Evolutionary conservation across 2,113 vertebrate species (phyloP).

Genomic region (Saguinus imperator): DNA sequence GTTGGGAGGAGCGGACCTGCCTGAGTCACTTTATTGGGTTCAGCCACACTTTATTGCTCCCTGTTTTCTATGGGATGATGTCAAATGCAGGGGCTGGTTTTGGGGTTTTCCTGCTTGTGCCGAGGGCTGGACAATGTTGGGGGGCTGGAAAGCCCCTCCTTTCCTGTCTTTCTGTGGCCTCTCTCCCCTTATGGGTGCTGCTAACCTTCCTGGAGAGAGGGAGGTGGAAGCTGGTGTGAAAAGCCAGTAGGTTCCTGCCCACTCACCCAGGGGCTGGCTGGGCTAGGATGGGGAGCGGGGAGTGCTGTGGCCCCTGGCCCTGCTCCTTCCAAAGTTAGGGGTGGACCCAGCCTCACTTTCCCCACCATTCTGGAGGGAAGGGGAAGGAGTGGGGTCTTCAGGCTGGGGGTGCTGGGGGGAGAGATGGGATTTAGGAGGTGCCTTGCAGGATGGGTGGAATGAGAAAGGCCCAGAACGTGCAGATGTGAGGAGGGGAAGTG

Average conservation of each 20-base stretch:
- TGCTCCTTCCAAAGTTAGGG: not conserved
- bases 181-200: not conserved
- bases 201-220: not conserved
- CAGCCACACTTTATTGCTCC: not conserved
- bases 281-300: not conserved
- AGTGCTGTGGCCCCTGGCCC: not conserved
- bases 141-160: not conserved
- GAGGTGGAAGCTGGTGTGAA: not conserved
- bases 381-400: no score
- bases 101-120: conserved; percentile 34
- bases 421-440: not conserved
- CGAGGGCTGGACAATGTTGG: not conserved
- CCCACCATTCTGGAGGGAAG: not conserved
- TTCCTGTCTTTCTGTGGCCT: not conserved
- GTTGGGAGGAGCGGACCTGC: not conserved
- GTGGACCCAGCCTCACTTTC: not conserved
- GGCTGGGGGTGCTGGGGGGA: not conserved
- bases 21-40: conserved; percentile 57
- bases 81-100: not conserved
- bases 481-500: not conserved
- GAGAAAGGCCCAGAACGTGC: not conserved
- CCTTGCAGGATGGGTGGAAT: not conserved
- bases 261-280: not conserved
- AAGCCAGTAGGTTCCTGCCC: not conserved
- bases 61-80: conserved; percentile 33